Conservation (phyloP, 2,113 vertebrate species). For the Narcine bancroftii region DNA sequence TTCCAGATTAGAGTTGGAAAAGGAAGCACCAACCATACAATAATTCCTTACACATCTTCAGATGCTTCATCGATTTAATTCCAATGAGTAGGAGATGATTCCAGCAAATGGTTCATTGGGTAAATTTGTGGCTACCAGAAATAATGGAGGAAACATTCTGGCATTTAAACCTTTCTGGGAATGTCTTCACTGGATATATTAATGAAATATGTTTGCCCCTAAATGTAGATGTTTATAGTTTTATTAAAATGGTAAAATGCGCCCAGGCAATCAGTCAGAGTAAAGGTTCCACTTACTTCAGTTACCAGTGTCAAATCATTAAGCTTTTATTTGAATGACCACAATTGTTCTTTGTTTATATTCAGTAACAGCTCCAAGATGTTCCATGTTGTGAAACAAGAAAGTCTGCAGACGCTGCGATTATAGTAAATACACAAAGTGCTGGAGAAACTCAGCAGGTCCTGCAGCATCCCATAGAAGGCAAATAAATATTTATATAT, state of each 20-base stretch:
- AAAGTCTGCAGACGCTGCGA: no score
- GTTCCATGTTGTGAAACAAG: no score
- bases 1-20: not conserved
- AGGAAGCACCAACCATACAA: not conserved
- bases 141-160: not conserved
- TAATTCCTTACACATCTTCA: not conserved
- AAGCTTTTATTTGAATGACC: not conserved
- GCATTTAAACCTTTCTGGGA: not conserved
- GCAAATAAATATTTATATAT: no score
- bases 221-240: not conserved
- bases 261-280: not conserved
- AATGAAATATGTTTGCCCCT: not conserved
- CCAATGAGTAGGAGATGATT: not conserved
- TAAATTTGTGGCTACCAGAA: not conserved
- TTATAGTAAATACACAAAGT: no score
- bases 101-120: not conserved
- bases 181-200: not conserved
- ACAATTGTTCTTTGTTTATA: not conserved
- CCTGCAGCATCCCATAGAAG: no score
- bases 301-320: not conserved
- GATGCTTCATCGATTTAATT: not conserved
- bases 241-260: not conserved
- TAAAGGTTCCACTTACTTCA: not conserved
- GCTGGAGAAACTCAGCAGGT: no score
- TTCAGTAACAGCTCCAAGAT: not conserved